Base-by-base conservation (phyloP, 2,888 invertebrate species). In the Cryptocephalus primarius region DNA sequence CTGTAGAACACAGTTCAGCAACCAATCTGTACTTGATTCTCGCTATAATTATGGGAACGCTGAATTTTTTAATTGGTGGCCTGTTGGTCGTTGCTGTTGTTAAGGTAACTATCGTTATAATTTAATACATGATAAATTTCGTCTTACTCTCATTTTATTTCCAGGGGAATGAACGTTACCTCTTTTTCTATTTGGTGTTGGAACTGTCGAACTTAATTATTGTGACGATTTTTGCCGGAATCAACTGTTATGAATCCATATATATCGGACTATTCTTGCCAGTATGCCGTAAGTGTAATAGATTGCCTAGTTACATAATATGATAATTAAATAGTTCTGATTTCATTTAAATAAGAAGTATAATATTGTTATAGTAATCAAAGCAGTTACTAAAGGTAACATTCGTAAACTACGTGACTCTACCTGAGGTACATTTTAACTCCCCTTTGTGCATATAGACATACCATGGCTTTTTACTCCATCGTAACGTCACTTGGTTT, bases 101-200 rank as follows among this genome's bases (percentile, higher is more conserved):
- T 22, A 22, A 22, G 22, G 22, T 22, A 22, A 22, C 6, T 22
- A 22, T n/a, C n/a, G 22, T 22, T 22, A 6, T 22, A 22, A 22
- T 22, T 22, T 22, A 4, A 2, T 22, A 6, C 2, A 22, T 6
- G 22, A 22, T 6, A 22, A 22, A 22, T 22, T 22, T 22, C 6
- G 6, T 22, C 22, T 22, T 22, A 22, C 2, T 22, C 22, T 4
- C 6, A 22, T 22, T 22, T 22, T 22, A 22, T 39, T 62, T 62
- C 49, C 45, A 65, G 65, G 61, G 57, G 8, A 60, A 57, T 45
- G 62, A 64, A 48, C 56, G 52, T 36, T 53, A 50, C 8, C 55
- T 65, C 22, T 50, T 65, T 14, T 51, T 60, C 4, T 65, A 62
- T 45, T 50, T 63, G 39, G 36, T 64, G 31, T 33, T 61, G 14